phyloP scores from a whole-genome alignment of 1,140 invertebrate species.

The Trinorchestia longiramus region DNA sequence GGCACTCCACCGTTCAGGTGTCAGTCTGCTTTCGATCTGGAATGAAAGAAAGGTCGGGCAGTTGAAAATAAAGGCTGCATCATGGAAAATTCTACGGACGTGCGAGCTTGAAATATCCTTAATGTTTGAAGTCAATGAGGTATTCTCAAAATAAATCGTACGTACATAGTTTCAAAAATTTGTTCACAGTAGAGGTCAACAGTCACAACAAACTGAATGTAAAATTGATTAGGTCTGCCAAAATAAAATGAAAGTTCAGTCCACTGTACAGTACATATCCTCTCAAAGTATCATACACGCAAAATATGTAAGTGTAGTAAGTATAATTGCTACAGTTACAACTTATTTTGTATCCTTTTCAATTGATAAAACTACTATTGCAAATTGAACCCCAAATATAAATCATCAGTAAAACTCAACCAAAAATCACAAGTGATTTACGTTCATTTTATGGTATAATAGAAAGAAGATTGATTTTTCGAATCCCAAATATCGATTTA shows the following conservation, averaged over 20 bases:
- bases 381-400: neutral
- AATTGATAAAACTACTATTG: neutral
- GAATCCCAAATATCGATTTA: neutral
- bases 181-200: neutral
- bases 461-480: neutral
- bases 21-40: slow-evolving; percentile 60
- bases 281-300: neutral
- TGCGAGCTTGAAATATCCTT: neutral
- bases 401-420: neutral
- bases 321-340: too few species aligned
- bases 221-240: neutral
- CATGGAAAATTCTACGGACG: neutral
- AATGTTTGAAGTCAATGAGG: neutral
- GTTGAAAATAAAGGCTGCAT: neutral
- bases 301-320: too few species aligned
- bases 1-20: slow-evolving; percentile 59
- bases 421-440: neutral
- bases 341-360: too few species aligned
- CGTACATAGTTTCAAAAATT: neutral
- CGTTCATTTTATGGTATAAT: neutral
- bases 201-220: neutral
- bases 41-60: neutral
- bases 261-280: neutral
- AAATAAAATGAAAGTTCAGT: neutral
- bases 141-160: neutral